Evolutionary conservation across 2,888 invertebrate genomes (phyloP).

Genomic region (Thalpophila matura): DNA sequence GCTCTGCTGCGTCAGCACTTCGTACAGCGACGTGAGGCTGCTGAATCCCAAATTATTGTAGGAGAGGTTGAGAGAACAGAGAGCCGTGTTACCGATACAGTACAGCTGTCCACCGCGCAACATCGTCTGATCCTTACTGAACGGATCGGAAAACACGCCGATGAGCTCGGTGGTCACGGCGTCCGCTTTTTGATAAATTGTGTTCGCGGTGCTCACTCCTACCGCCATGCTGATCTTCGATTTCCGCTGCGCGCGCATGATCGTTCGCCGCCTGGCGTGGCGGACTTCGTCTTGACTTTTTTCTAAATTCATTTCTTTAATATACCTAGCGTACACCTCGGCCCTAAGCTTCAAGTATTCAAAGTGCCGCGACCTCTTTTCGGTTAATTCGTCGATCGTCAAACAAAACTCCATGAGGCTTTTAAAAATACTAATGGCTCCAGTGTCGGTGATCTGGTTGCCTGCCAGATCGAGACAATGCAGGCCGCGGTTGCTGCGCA

Average conservation of each 20-base stretch:
- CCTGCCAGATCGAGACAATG: slow-evolving; percentile 65
- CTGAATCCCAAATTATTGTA: slow-evolving; percentile 60
- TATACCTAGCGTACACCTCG: slow-evolving; percentile 35
- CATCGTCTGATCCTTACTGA: slow-evolving; percentile 49
- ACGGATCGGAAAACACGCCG: slow-evolving; percentile 55
- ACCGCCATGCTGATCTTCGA: neutral
- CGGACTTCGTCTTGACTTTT: slow-evolving; percentile 11
- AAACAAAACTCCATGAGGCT: slow-evolving; percentile 59
- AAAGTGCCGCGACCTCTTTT: slow-evolving; percentile 52
- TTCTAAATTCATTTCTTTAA: slow-evolving; percentile 32
- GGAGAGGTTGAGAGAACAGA: slow-evolving; percentile 62
- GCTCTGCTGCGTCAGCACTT: slow-evolving; percentile 56
- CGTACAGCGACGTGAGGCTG: slow-evolving; percentile 44
- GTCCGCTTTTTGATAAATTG: slow-evolving; percentile 41
- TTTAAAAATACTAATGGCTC: slow-evolving; percentile 55
- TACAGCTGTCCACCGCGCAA: slow-evolving; percentile 28
- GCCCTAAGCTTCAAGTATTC: slow-evolving; percentile 39
- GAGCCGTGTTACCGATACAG: slow-evolving; percentile 60
- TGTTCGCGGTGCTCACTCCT: neutral
- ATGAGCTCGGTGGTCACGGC: slow-evolving; percentile 44
- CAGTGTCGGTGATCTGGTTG: slow-evolving; percentile 62
- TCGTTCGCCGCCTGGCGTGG: slow-evolving; percentile 5
- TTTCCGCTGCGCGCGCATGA: neutral
- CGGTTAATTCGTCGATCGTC: slow-evolving; percentile 51
- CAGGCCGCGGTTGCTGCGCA: slow-evolving; percentile 65